phyloP scores from a whole-genome alignment of 1,140 invertebrate genomes.

The Ceratina japonica region DNA sequence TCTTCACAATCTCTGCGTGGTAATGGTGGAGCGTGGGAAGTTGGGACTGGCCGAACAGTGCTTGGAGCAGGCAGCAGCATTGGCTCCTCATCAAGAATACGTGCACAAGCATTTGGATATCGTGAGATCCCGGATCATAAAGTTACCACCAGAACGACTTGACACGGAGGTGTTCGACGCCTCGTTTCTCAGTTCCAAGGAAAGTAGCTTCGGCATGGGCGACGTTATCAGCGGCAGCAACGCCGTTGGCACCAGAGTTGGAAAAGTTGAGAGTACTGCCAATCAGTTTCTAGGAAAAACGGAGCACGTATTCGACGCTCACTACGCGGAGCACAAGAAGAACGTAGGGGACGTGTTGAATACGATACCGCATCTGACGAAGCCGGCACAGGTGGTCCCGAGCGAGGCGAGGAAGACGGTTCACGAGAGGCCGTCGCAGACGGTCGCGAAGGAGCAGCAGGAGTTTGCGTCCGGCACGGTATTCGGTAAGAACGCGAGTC shows the following conservation, averaged over 20 bases:
- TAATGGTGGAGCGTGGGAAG: conserved; percentile 94
- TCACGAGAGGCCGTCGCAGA: conserved; percentile 33
- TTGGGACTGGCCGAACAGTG: conserved; percentile 91
- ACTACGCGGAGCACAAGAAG: conserved; percentile 66
- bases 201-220: conserved; percentile 49
- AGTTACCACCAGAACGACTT: conserved; percentile 71
- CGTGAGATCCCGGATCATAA: conserved; percentile 85
- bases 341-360: conserved; percentile 59
- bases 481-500: conserved; percentile 68
- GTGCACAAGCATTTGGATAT: conserved; percentile 93
- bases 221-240: conserved; percentile 18
- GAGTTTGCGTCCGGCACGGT: conserved; percentile 62
- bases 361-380: conserved; percentile 70
- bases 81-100: conserved; percentile 94
- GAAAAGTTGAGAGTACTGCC: conserved; percentile 22
- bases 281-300: conserved; percentile 69
- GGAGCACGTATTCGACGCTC: conserved; percentile 70
- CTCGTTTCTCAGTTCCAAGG: conserved; percentile 60
- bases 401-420: conserved; percentile 52
- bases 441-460: conserved; percentile 49
- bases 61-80: conserved; percentile 86
- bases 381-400: conserved; percentile 48
- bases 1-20: conserved; percentile 96
- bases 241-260: conserved; percentile 9
- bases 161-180: conserved; percentile 74